These are phyloP conservation scores for Orthonevra nobilis DNA, from an alignment of 2,888 invertebrate species.

Conservation along the genomic window DNA sequence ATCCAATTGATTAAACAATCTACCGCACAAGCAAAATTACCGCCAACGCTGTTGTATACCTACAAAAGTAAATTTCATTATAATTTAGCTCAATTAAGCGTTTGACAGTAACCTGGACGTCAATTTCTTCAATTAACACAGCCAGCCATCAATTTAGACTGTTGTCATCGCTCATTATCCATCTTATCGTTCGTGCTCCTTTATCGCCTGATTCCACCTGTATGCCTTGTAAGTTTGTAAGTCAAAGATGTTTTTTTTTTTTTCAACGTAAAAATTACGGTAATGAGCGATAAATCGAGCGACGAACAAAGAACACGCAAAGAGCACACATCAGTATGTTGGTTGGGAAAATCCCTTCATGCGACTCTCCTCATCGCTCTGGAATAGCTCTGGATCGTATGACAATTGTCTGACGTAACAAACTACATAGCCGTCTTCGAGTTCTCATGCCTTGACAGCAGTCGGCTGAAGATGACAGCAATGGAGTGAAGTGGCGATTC, in stretches of 20 bases:
- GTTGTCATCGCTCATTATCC: conserved; percentile 37
- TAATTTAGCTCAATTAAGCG: conserved; percentile 54
- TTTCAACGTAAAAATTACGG: conserved; percentile 34
- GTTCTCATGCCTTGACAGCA: conserved; percentile 23
- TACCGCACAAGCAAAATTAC: conserved; percentile 20
- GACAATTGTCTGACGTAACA: conserved; percentile 24
- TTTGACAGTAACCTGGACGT: conserved; percentile 20
- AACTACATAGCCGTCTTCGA: background rate
- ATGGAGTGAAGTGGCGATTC: conserved; percentile 25
- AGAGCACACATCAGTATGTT: background rate
- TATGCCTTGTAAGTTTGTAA: conserved; percentile 7
- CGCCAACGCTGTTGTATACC: background rate
- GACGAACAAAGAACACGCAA: conserved; percentile 8
- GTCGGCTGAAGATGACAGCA: too few species aligned
- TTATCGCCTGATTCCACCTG: conserved; percentile 45
- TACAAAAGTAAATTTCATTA: conserved; percentile 10
- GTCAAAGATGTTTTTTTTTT: conserved; percentile 40
- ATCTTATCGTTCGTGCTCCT: conserved; percentile 22
- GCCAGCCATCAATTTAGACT: conserved; percentile 15
- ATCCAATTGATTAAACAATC: conserved; percentile 29
- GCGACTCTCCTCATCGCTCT: conserved; percentile 8
- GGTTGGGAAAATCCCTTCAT: conserved; percentile 18
- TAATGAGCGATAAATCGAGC: conserved; percentile 55
- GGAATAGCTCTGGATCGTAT: conserved; percentile 15
- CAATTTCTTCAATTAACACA: conserved; percentile 32